Evolutionary conservation across 2,797 vertebrate genomes (phyloP).

Genomic region (Anomalospiza imberbis): DNA sequence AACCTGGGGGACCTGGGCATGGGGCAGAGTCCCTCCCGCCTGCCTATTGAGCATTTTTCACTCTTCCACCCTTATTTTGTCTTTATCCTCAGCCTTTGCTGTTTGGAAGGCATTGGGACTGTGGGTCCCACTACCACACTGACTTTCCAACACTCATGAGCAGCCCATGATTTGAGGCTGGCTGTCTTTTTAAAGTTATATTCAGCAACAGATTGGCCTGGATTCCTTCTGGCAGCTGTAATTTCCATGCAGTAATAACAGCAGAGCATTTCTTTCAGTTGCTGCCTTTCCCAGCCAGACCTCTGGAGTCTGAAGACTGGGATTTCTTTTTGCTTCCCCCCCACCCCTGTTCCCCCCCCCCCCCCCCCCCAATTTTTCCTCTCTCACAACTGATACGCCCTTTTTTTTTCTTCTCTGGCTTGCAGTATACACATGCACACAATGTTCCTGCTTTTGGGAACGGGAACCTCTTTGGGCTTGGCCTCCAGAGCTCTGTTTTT

Average conservation of each 20-base stretch:
- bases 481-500: neutral
- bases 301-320: conserved; percentile 10
- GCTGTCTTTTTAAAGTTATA: conserved; percentile 39
- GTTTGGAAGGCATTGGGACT: neutral
- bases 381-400: neutral
- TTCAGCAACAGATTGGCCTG: conserved; percentile 34
- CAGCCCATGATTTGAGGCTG: neutral
- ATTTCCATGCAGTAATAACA: conserved; percentile 60
- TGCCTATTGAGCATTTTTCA: neutral
- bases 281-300: conserved; percentile 1
- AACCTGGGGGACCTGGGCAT: neutral
- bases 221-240: conserved; percentile 48
- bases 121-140: accelerated
- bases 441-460: neutral
- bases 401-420: neutral
- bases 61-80: neutral
- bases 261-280: conserved; percentile 46
- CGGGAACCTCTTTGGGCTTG: neutral
- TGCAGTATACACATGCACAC: neutral
- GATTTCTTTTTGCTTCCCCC: neutral
- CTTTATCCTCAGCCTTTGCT: neutral
- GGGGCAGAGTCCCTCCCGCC: neutral
- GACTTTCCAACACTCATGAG: neutral
- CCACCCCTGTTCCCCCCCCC: too few species aligned
- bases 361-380: neutral